A percentile compares a stretch with the other conserved stretches of the same genome.
Evolutionary conservation across 2,113 vertebrate genomes (phyloP).

Genomic region (Plecturocebus donacophilus): DNA sequence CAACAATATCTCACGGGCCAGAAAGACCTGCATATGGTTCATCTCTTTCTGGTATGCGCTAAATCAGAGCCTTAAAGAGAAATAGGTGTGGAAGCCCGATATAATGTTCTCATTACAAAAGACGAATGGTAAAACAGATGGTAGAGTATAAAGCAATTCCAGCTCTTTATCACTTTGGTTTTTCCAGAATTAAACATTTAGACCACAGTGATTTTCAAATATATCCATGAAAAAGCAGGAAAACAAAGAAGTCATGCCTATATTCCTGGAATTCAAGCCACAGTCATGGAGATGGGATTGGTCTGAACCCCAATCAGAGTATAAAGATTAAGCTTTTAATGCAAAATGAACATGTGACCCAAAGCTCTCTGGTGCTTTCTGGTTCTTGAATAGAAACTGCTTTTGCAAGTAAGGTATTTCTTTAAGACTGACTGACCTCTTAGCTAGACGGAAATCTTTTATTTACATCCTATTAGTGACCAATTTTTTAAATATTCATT

Average conservation of each 20-base stretch:
- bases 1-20: background rate
- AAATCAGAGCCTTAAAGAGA: constrained; percentile 66
- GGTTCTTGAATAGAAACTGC: background rate
- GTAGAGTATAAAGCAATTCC: constrained; percentile 19
- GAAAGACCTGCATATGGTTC: background rate
- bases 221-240: constrained; percentile 27
- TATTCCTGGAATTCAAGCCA: constrained; percentile 40
- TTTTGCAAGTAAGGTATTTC: constrained; percentile 35
- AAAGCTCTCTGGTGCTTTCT: background rate
- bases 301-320: background rate
- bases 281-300: constrained; percentile 9
- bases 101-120: constrained; percentile 27
- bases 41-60: background rate
- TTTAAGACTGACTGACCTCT: constrained; percentile 41
- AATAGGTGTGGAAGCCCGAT: background rate
- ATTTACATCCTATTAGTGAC: constrained; percentile 2
- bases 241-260: constrained; percentile 40
- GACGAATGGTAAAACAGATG: constrained; percentile 70
- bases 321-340: constrained; percentile 41
- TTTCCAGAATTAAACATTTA: constrained; percentile 63
- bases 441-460: constrained; percentile 36
- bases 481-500: constrained; percentile 55
- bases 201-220: constrained; percentile 51
- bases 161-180: constrained; percentile 57
- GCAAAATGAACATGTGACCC: constrained; percentile 51